Conservation (phyloP, 2,797 vertebrate genomes). For the Agapornis canus region DNA sequence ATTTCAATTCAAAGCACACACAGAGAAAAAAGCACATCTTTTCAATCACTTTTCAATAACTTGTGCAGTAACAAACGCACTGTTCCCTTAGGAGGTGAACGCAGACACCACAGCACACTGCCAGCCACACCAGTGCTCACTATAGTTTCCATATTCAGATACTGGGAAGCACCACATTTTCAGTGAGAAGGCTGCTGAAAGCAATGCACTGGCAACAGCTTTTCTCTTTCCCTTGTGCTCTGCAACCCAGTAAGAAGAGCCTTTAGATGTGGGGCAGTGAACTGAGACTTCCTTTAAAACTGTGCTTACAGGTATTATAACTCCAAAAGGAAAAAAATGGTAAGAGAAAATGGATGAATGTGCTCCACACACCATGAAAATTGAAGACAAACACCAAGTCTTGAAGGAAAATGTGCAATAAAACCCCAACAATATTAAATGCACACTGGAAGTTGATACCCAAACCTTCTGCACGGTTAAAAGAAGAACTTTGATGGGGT, state of each 20-base stretch:
- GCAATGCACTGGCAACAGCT: background rate
- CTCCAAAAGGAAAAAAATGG: background rate
- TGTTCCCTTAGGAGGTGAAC: background rate
- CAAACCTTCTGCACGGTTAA: background rate
- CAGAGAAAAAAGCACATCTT: background rate
- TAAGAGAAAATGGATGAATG: conserved; percentile 3
- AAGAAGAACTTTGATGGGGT: background rate
- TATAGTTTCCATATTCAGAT: background rate
- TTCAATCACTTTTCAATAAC: background rate
- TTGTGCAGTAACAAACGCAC: background rate
- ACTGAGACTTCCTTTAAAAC: conserved; percentile 31
- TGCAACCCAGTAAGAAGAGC: background rate
- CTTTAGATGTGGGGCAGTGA: conserved; percentile 1
- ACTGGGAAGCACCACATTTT: background rate
- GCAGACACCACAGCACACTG: background rate
- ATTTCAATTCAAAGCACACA: background rate
- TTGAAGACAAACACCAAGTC: background rate
- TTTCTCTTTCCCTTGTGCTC: background rate
- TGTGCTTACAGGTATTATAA: background rate
- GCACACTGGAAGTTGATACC: background rate
- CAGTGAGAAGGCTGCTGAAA: background rate
- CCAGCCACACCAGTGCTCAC: background rate
- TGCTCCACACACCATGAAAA: background rate
- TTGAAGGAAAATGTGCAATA: background rate
- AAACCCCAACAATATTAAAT: background rate